phyloP scores from a whole-genome alignment of 92 coral and sea anemone genomes.

The Palythoa heliodiscus region DNA sequence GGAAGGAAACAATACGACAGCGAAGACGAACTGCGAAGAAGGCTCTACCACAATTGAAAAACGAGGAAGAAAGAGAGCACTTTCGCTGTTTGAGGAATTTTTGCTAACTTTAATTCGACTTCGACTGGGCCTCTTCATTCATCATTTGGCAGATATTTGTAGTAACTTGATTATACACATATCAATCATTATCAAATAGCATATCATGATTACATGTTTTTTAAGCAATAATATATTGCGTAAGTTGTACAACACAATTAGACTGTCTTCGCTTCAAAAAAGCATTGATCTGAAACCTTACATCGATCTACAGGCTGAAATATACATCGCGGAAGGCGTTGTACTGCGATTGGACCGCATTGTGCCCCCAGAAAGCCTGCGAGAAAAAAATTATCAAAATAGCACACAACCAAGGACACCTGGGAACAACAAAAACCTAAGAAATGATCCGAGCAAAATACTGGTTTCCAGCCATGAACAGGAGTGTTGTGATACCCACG shows the following conservation, averaged over 20 bases:
- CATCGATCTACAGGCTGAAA: slow-evolving; percentile 46
- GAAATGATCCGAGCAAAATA: slow-evolving; percentile 62
- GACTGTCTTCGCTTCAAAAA: no score
- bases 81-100: slow-evolving; percentile 41
- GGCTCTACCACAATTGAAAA: no score
- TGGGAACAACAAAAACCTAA: slow-evolving; percentile 63
- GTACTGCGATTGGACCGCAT: slow-evolving; percentile 52
- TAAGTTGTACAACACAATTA: no score
- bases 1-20: slow-evolving; percentile 44
- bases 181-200: no score
- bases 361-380: slow-evolving; percentile 45
- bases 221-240: no score
- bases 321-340: slow-evolving; percentile 53
- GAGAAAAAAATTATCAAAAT: slow-evolving; percentile 49
- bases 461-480: no score
- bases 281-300: no score
- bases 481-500: no score
- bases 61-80: slow-evolving; percentile 47
- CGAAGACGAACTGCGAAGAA: slow-evolving; percentile 26
- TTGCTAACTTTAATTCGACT: slow-evolving; percentile 32
- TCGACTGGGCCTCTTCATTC: slow-evolving; percentile 42
- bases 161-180: no score
- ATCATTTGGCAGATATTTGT: slow-evolving; percentile 37
- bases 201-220: no score
- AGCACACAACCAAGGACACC: slow-evolving; percentile 68